phyloP scores from a whole-genome alignment of 2,888 invertebrate species.

The Plagodis pulveraria region DNA sequence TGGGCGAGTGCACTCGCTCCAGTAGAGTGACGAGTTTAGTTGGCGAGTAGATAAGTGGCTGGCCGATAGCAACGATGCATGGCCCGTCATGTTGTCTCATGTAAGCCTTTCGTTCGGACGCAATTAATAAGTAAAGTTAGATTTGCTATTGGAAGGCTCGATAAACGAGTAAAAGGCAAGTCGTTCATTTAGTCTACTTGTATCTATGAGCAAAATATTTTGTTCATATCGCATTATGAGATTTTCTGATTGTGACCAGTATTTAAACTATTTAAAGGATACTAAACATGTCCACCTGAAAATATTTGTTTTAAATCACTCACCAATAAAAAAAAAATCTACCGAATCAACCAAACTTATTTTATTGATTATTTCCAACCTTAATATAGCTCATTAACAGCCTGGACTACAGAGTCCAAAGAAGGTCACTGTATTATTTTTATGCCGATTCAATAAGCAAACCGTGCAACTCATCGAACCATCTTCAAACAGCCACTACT shows the following conservation, averaged over 20 bases:
- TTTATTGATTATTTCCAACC: too few species aligned
- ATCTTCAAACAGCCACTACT: too few species aligned
- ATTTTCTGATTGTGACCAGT: neutral
- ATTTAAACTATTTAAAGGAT: too few species aligned
- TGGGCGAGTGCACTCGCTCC: conserved; percentile 40
- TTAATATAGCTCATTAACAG: too few species aligned
- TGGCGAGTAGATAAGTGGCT: conserved; percentile 40
- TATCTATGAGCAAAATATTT: neutral
- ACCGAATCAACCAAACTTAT: too few species aligned
- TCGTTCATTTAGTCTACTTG: conserved; percentile 11
- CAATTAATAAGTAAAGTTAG: conserved; percentile 32
- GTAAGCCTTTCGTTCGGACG: conserved; percentile 25
- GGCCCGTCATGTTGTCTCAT: conserved; percentile 30
- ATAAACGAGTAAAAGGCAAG: conserved; percentile 26
- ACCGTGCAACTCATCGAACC: too few species aligned
- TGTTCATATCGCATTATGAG: neutral
- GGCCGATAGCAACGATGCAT: conserved; percentile 34
- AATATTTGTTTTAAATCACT: too few species aligned
- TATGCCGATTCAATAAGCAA: too few species aligned
- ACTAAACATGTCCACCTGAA: too few species aligned
- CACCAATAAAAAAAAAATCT: too few species aligned
- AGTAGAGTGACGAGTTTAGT: conserved; percentile 39
- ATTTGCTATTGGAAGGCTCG: conserved; percentile 24
- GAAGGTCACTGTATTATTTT: too few species aligned
- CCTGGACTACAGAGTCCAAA: too few species aligned